Base-by-base conservation (phyloP, 2,113 vertebrate genomes). In the Saiga tatarica region DNA sequence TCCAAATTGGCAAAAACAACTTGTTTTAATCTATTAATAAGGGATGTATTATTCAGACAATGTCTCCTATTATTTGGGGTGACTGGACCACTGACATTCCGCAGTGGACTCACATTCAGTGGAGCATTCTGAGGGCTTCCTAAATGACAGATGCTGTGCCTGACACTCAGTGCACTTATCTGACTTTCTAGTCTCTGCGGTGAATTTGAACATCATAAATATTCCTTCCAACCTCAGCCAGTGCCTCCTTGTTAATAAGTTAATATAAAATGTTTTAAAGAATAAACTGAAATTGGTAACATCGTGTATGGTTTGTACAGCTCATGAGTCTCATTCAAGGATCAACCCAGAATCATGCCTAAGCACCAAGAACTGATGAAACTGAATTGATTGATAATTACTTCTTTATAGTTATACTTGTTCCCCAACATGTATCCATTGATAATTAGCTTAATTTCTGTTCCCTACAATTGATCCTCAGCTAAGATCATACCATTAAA, bases 321-420 rank as follows among this genome's bases (percentile, higher is more conserved):
- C 12, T 59, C n/a, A 62, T 6, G 33, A 60, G 55, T 90, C 12
- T 42, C 76, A 55, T 17, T 26, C 17, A 87, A 45, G 2, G 36
- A 64, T 76, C 82, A 91, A 78, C 33, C 30, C 45, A 91, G 55
- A 23, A 90, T 86, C 55, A 30, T 60, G 8, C 33, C 47, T 59
- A n/a, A 15, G 6, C 33, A 89, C 19, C 19, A 62, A 30, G 28
- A 39, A 8, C 17, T 39, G 16, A 91, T 52, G 17, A 97, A 91
- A 91, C 25, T 23, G 28, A 94, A 67, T 57, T 83, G 59, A 79
- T 8, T 64, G 5, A 78, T 84, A 91, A 85, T 64, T 39, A 89
- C 14, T 39, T 76, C 11, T 71, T 64, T 79, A 26, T 64, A 94
- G 94, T 97, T 91, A 95, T 88, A 87, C 30, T 78, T 98, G 97